Percentiles rank a stretch among this genome's conserved stretches.
These are phyloP conservation scores for Pollenia labialis DNA, from an alignment of 2,888 invertebrate species.

Conservation along the genomic window DNA sequence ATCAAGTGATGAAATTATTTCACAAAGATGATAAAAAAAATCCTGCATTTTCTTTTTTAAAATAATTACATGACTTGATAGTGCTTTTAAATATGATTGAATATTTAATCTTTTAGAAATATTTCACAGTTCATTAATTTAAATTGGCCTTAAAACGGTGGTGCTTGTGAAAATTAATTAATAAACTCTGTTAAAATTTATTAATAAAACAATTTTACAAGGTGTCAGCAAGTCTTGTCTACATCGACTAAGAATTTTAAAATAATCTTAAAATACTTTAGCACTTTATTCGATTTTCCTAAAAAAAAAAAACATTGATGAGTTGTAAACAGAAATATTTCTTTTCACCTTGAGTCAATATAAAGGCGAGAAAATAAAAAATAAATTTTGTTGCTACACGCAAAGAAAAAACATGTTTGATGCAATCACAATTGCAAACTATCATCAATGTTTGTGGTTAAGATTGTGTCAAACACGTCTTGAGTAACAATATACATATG, in stretches of 20 bases:
- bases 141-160: conserved; percentile 10
- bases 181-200: neutral
- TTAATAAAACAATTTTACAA: neutral
- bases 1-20: too few relatives aligned
- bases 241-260: neutral
- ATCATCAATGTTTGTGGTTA: too few relatives aligned
- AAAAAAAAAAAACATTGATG: conserved; percentile 38
- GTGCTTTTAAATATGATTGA: too few relatives aligned
- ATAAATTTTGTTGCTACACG: neutral
- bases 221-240: neutral
- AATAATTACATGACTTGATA: too few relatives aligned
- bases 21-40: too few relatives aligned
- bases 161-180: neutral
- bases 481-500: too few relatives aligned
- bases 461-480: too few relatives aligned
- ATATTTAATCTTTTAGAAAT: neutral
- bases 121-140: neutral
- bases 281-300: neutral
- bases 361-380: neutral
- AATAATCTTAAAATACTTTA: conserved; percentile 1
- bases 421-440: too few relatives aligned
- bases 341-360: neutral
- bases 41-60: too few relatives aligned
- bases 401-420: too few relatives aligned
- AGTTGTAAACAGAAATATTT: conserved; percentile 26